Evolutionary conservation across 2,113 vertebrate genomes (phyloP).

Genomic region (Trachemys scripta): DNA sequence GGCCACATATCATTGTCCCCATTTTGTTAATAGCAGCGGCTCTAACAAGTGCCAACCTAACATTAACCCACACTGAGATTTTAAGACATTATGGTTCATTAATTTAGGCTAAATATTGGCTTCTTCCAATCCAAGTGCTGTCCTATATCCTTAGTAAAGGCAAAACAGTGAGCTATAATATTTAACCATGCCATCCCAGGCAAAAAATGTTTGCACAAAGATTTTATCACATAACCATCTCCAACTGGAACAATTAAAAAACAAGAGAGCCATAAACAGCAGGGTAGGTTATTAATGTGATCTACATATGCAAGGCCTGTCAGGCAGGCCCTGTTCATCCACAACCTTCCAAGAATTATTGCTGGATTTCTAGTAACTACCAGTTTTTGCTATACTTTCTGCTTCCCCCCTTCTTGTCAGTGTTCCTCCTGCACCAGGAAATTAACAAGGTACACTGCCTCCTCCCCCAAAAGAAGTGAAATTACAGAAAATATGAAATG

Average conservation of each 20-base stretch:
- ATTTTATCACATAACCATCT: neutral
- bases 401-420: neutral
- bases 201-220: slow-evolving; percentile 26
- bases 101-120: slow-evolving; percentile 65
- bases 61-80: slow-evolving; percentile 64
- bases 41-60: slow-evolving; percentile 71
- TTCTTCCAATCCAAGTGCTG: slow-evolving; percentile 59
- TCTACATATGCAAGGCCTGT: slow-evolving; percentile 12
- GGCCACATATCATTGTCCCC: neutral
- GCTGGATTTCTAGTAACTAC: neutral
- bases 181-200: neutral
- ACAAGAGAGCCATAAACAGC: neutral
- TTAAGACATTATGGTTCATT: slow-evolving; percentile 63
- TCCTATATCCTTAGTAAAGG: slow-evolving; percentile 51
- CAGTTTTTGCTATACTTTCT: slow-evolving; percentile 32
- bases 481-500: neutral
- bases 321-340: neutral
- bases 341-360: slow-evolving; percentile 37
- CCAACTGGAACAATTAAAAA: neutral
- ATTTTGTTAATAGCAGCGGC: slow-evolving; percentile 65
- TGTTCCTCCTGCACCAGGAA: slow-evolving; percentile 17
- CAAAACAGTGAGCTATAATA: slow-evolving; percentile 31
- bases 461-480: neutral
- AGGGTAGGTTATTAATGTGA: slow-evolving; percentile 39
- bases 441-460: neutral